A percentile compares a stretch with the other conserved stretches of the same genome.
phyloP scores from a whole-genome alignment of 2,113 vertebrate species.

The Brachypodius melanocephalos region DNA sequence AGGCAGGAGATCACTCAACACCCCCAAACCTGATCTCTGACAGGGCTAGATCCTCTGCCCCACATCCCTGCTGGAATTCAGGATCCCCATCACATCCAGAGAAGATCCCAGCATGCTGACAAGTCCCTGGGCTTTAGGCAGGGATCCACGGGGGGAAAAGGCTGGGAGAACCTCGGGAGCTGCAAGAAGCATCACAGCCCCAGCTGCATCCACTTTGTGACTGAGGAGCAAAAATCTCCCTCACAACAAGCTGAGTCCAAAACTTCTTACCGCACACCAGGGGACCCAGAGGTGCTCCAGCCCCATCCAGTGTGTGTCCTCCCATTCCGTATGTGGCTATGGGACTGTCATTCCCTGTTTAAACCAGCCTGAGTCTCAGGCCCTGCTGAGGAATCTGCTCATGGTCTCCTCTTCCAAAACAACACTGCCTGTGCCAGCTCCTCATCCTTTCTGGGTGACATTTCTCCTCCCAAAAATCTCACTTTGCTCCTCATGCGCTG shows the following conservation, averaged over 20 bases:
- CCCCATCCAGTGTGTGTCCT: neutral
- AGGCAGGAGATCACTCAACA: neutral
- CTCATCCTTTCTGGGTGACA: neutral
- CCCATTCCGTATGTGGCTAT: neutral
- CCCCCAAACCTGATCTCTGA: neutral
- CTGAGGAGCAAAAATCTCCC: neutral
- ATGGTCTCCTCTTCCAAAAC: neutral
- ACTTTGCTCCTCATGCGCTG: neutral
- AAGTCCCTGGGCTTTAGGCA: neutral
- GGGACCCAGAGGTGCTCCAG: neutral
- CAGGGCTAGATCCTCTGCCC: neutral
- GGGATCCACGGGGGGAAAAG: rapidly evolving
- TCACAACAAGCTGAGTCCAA: neutral
- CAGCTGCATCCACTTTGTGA: neutral
- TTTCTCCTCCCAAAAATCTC: neutral
- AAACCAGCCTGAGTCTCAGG: neutral
- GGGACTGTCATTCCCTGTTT: neutral
- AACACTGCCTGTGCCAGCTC: rapidly evolving
- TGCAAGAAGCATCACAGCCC: neutral
- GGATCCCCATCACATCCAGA: neutral
- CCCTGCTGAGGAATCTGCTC: neutral
- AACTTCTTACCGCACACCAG: neutral
- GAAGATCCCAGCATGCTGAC: neutral
- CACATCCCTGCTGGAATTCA: neutral
- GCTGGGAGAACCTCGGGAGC: neutral